Evolutionary conservation across 2,797 vertebrate genomes (phyloP), one percentile per base, ranked within the genome.

Genomic region (Scolopax bukidnonensis): DNA sequence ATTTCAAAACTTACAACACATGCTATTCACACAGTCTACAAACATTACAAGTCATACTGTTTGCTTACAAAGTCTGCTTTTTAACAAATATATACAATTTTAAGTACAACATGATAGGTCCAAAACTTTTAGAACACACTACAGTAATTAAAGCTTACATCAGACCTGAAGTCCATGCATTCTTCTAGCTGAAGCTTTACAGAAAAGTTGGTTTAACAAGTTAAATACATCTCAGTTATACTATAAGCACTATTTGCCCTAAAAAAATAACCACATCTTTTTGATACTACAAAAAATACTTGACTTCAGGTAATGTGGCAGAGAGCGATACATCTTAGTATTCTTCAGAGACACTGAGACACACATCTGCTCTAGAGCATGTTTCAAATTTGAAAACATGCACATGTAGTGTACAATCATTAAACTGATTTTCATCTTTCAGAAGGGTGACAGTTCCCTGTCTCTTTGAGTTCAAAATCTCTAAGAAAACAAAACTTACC

Each of bases 401-500:
- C 28, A 61, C 30, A 15, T 4, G 7, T 17, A 69, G 5, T 2
- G 3, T 14, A 73, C 0, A 2, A 32, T 38, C 53, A 75, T 16
- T 65, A 61, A 68, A 65, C 15, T 24, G 9, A 75, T 48, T 36
- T 78, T 47, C 6, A 38, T 56, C 41, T 75, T 68, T 76, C n/a
- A 60, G 24, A 45, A 16, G 3, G 17, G 6, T 51, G 14, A 80
- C 40, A 80, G 32, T 16, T 56, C 73, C 79, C 59, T n/a, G 16
- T 33, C 9, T 33, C 38, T 21, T 15, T 11, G 10, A 85, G 23
- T 56, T 73, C 30, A 73, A 76, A 93, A 48, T 17, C 14, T 27
- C 24, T 16, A 59, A 1, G 5, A 60, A 57, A 70, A 79, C 19
- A 84, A 60, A 56, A 98, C 98, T 98, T 95, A 99, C 99, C 98